Conservation (phyloP, 2,113 vertebrate species). For the Orientallactaga bullata region DNA sequence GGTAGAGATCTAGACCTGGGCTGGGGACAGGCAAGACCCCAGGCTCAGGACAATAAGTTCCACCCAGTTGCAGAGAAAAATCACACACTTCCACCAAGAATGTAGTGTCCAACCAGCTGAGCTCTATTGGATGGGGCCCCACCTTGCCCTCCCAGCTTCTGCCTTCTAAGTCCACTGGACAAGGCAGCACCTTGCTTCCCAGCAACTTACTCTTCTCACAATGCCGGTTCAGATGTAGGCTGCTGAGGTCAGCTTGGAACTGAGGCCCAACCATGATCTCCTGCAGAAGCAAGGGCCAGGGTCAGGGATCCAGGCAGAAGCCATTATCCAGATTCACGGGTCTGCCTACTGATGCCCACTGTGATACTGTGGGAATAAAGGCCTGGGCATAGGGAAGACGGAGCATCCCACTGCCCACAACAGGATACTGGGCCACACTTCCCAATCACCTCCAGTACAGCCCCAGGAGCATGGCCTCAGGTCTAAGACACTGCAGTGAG, state of each 20-base stretch:
- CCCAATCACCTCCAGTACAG: neutral
- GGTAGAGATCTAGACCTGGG: too few relatives aligned
- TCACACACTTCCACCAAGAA: neutral
- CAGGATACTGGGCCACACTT: neutral
- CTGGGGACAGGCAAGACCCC: neutral
- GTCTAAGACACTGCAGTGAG: neutral
- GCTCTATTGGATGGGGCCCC: too few relatives aligned
- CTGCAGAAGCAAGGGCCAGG: constrained; percentile 82
- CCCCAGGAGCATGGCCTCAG: neutral
- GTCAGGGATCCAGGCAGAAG: neutral
- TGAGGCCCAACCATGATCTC: constrained; percentile 97
- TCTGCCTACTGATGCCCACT: neutral
- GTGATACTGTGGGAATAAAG: neutral
- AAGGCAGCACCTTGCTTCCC: neutral
- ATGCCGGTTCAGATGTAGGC: constrained; percentile 85
- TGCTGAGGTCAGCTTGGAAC: constrained; percentile 94
- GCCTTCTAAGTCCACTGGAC: neutral
- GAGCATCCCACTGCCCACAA: neutral
- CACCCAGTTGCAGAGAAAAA: neutral
- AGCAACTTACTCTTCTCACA: constrained; percentile 90
- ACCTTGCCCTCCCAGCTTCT: neutral
- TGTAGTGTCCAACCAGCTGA: accelerated
- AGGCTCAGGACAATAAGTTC: neutral
- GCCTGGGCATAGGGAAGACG: too few relatives aligned
- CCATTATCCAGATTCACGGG: neutral